Conservation (phyloP, 1,140 invertebrate species). For the Popillia japonica region DNA sequence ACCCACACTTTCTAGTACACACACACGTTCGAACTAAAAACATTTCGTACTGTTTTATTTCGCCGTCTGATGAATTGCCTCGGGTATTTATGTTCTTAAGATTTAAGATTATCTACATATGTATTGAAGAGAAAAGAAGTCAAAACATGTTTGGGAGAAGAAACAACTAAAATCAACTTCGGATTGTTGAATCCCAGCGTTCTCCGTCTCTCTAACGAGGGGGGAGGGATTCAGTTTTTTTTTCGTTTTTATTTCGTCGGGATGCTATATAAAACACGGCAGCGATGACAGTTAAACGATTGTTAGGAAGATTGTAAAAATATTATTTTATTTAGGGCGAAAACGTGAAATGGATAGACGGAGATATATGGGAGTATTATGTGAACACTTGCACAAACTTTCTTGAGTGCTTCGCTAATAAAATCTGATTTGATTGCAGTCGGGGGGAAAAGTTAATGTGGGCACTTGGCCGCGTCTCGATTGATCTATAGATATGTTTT, state of each 20-base stretch:
- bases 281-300: conserved; percentile 2
- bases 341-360: too few relatives aligned
- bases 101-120: conserved; percentile 13
- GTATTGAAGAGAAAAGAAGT: not conserved
- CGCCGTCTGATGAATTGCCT: conserved; percentile 15
- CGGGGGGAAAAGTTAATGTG: too few relatives aligned
- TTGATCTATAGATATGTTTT: too few relatives aligned
- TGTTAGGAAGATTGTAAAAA: conserved; percentile 15
- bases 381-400: too few relatives aligned
- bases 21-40: not conserved
- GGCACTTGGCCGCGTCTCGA: too few relatives aligned
- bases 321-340: conserved; percentile 19
- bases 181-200: not conserved
- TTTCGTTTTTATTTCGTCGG: not conserved
- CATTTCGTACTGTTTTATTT: conserved; percentile 30
- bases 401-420: too few relatives aligned
- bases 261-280: not conserved
- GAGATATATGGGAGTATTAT: too few relatives aligned
- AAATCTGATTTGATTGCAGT: too few relatives aligned
- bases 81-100: conserved; percentile 15
- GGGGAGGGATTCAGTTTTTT: not conserved
- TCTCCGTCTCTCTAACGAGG: not conserved
- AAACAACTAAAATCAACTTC: not conserved
- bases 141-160: not conserved
- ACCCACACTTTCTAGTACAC: not conserved